Evolutionary conservation across 2,888 invertebrate species (phyloP).

Genomic region (Teinopalpus imperialis): DNA sequence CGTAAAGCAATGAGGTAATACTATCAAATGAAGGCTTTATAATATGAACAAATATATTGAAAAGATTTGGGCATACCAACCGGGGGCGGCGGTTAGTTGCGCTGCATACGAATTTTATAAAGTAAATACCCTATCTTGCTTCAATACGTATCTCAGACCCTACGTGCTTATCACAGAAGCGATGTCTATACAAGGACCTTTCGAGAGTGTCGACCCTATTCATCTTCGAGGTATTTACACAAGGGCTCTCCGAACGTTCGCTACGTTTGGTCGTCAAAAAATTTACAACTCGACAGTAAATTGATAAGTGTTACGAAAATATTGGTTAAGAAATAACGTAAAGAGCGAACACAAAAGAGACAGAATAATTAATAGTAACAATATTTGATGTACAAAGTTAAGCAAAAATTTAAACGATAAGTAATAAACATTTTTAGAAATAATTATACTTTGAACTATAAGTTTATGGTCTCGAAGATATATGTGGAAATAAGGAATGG

Average conservation of each 20-base stretch:
- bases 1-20: background rate
- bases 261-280: constrained; percentile 15
- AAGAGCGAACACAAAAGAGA: too few relatives aligned
- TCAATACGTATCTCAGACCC: constrained; percentile 44
- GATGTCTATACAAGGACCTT: constrained; percentile 57
- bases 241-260: constrained; percentile 55
- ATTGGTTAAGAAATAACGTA: too few relatives aligned
- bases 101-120: constrained; percentile 12
- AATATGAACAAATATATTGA: background rate
- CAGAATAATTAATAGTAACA: too few relatives aligned
- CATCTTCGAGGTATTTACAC: constrained; percentile 64
- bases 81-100: too few relatives aligned
- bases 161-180: constrained; percentile 62
- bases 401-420: too few relatives aligned
- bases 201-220: constrained; percentile 57
- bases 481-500: too few relatives aligned
- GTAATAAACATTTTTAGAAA: too few relatives aligned
- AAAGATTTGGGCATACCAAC: background rate
- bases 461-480: too few relatives aligned
- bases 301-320: constrained; percentile 5
- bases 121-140: constrained; percentile 10
- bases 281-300: constrained; percentile 13
- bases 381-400: too few relatives aligned
- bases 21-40: background rate
- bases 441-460: too few relatives aligned